Conservation (phyloP, 2,888 invertebrate species). For the Orthosia cruda region DNA sequence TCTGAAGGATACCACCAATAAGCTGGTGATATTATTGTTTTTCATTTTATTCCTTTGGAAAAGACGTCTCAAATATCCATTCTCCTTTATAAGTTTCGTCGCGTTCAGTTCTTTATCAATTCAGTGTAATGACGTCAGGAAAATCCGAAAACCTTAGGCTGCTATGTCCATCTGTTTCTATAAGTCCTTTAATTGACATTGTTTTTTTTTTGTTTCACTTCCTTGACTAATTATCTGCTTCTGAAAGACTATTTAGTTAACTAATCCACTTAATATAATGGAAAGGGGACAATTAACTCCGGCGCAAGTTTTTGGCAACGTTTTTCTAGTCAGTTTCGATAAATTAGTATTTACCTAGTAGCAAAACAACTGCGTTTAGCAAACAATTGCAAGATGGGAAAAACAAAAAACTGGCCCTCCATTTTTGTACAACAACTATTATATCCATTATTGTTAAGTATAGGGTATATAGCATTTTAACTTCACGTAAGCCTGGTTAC, state of each 20-base stretch:
- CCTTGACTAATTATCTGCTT: not conserved
- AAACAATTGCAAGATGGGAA: too few species aligned
- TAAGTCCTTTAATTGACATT: not conserved
- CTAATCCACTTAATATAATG: not conserved
- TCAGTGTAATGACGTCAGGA: not conserved
- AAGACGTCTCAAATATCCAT: not conserved
- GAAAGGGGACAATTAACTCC: not conserved
- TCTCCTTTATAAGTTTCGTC: not conserved
- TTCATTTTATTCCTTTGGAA: not conserved
- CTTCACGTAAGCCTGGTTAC: constrained; percentile 1
- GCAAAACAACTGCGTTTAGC: too few species aligned
- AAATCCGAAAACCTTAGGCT: not conserved
- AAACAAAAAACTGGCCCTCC: too few species aligned
- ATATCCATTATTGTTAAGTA: not conserved
- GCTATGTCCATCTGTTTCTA: not conserved
- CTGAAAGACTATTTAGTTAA: not conserved
- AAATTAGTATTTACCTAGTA: too few species aligned
- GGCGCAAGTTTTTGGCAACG: too few species aligned
- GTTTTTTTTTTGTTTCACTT: not conserved
- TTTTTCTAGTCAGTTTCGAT: too few species aligned
- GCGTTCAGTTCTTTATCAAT: not conserved
- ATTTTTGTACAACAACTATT: not conserved
- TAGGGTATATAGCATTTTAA: not conserved
- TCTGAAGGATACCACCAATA: too few species aligned
- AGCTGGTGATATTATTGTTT: too few species aligned